A percentile compares a stretch with the other conserved stretches of the same genome.
phyloP scores from a whole-genome alignment of 1,140 invertebrate genomes.

The Brachionus paranguensis region DNA sequence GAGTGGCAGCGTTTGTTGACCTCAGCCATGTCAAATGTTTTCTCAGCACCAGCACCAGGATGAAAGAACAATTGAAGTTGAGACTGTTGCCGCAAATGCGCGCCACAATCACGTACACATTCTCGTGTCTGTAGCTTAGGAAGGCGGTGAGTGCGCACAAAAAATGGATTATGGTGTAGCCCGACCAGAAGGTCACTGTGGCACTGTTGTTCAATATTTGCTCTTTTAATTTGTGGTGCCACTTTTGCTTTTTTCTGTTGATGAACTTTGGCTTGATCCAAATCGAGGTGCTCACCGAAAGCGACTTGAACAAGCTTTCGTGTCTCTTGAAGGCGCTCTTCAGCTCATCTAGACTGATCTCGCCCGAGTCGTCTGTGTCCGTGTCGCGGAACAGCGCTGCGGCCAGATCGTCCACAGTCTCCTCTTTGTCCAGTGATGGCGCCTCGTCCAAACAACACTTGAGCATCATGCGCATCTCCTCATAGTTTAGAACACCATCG shows the following conservation, averaged over 20 bases:
- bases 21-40: slow-evolving; percentile 73
- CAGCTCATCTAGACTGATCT: background rate
- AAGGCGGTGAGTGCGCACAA: background rate
- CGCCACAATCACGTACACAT: slow-evolving; percentile 9
- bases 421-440: slow-evolving; percentile 30
- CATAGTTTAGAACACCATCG: background rate
- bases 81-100: slow-evolving; percentile 69
- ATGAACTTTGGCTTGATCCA: slow-evolving; percentile 36
- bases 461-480: slow-evolving; percentile 24
- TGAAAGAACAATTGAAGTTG: slow-evolving; percentile 83
- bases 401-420: slow-evolving; percentile 30
- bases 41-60: slow-evolving; percentile 78
- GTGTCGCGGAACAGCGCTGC: slow-evolving; percentile 34
- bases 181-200: background rate
- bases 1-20: background rate
- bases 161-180: background rate
- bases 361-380: slow-evolving; percentile 18
- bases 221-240: slow-evolving; percentile 20
- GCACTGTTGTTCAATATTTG: slow-evolving; percentile 26
- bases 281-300: background rate
- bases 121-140: slow-evolving; percentile 60
- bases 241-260: slow-evolving; percentile 35
- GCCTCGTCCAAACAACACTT: slow-evolving; percentile 35
- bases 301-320: slow-evolving; percentile 4
- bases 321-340: slow-evolving; percentile 32